Evolutionary conservation across 2,888 invertebrate genomes (phyloP), one percentile per base, ranked within the genome.

Genomic region (Agrilus mali): DNA sequence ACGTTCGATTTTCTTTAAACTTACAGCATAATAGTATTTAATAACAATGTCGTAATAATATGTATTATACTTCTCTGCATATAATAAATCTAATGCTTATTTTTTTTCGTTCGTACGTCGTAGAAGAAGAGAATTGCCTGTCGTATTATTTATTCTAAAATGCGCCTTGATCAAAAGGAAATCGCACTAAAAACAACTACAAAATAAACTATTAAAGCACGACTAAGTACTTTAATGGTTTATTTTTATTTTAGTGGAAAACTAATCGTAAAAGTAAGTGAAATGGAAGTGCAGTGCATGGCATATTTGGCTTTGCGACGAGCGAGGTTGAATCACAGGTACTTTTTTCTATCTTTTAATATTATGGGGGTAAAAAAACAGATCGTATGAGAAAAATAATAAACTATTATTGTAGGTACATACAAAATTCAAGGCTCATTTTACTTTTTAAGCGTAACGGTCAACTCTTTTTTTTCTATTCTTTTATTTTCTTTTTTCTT

Each of bases 401-500:
- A 35, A 42, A 36, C 33, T 42, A 36, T 41, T 36, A n/a, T n/a
- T n/a, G n/a, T n/a, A n/a, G n/a, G 4, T 22, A 27, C 16, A 4
- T 13, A 14, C 27, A 36, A n/a, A 10, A 32, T 35, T 38, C 46
- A 49, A 48, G 48, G 46, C 49, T 47, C 47, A 50, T 50, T 48
- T 49, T 47, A 43, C 36, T 41, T 36, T 33, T 22, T 22, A 22
- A 22, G 22, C 22, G 22, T 22, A 22, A 22, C 22, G 22, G 22
- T 41, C 14, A 37, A 47, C 38, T 42, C 39, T 45, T 43, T 48
- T 43, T 48, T 50, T 47, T 51, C 49, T 48, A 46, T 44, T 47
- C 33, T 53, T 53, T 55, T 14, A 32, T 53, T 51, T 56, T 53
- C n/a, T n/a, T 54, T 38, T 53, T 53, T 55, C 46, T 49, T 53